Percentiles rank a stretch among this genome's conserved stretches.
These are phyloP conservation scores for Callopanchax toddi DNA, from an alignment of 2,113 vertebrate species.

Conservation along the genomic window DNA sequence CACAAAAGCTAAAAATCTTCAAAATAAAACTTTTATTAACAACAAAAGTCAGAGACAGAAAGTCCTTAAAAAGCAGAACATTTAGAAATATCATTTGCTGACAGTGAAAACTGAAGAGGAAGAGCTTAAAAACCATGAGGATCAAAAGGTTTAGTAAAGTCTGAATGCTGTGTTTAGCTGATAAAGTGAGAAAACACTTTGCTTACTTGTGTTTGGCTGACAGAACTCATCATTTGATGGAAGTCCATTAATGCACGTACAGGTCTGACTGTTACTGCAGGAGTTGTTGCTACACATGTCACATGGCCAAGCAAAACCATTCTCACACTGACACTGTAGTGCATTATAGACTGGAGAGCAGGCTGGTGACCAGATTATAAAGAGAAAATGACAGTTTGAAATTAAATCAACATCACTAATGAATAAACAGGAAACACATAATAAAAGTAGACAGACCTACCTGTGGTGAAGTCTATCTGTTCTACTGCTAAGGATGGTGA, in stretches of 20 bases:
- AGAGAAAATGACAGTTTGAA: not conserved
- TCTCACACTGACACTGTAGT: conserved; percentile 34
- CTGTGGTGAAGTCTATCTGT: conserved; percentile 32
- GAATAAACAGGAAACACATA: not conserved
- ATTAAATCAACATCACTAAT: not conserved
- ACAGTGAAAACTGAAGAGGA: no score
- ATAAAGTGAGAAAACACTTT: no score
- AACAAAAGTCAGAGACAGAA: no score
- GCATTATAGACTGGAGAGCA: conserved; percentile 9
- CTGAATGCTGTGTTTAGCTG: no score
- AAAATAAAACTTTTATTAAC: no score
- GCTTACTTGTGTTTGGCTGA: conserved; percentile 48
- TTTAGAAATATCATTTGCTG: no score
- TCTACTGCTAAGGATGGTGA: not conserved
- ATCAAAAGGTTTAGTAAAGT: rapidly evolving
- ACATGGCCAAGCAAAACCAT: conserved; percentile 30
- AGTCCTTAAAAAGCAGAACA: no score
- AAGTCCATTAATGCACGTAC: conserved; percentile 53
- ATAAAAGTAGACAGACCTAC: not conserved
- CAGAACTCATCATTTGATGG: conserved; percentile 42
- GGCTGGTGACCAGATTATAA: conserved; percentile 1
- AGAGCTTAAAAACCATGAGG: no score
- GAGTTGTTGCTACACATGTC: conserved; percentile 18
- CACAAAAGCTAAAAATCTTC: no score
- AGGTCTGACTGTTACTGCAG: conserved; percentile 39